Conservation (phyloP, 2,113 vertebrate species). For the Anser brachyrhynchus region DNA sequence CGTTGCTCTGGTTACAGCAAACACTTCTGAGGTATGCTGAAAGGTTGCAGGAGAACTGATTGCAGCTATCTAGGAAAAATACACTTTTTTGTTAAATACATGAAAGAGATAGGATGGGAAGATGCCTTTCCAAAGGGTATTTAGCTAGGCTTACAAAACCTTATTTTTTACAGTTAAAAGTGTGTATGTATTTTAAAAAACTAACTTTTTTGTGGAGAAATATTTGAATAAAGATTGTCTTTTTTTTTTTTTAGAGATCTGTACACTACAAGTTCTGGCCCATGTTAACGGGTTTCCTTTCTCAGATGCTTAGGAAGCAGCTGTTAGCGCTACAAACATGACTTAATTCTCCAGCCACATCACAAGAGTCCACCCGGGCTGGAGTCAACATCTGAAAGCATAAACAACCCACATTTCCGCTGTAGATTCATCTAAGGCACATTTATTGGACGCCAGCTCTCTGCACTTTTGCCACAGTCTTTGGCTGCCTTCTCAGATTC, state of each 20-base stretch:
- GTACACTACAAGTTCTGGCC: background rate
- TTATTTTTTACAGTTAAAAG: background rate
- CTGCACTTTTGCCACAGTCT: background rate
- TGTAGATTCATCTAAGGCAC: background rate
- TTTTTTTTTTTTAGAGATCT: background rate
- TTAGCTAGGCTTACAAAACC: background rate
- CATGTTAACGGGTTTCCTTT: background rate
- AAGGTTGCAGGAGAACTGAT: background rate
- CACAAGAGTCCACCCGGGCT: slow-evolving; percentile 48
- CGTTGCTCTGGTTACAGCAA: background rate
- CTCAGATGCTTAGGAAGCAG: slow-evolving; percentile 32
- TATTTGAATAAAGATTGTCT: background rate
- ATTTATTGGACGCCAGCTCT: slow-evolving; percentile 3
- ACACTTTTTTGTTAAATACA: background rate
- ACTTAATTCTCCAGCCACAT: slow-evolving; percentile 56
- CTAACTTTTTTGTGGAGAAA: background rate
- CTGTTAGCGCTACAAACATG: slow-evolving; percentile 49
- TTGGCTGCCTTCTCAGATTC: background rate
- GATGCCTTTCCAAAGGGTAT: background rate
- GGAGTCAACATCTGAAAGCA: slow-evolving; percentile 25
- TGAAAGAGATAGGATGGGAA: background rate
- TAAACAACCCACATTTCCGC: slow-evolving; percentile 32
- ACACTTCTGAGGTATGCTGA: background rate
- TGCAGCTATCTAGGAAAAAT: background rate
- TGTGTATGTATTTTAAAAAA: background rate